Base-by-base conservation (phyloP, 2,113 vertebrate species). In the Notechis scutatus region DNA sequence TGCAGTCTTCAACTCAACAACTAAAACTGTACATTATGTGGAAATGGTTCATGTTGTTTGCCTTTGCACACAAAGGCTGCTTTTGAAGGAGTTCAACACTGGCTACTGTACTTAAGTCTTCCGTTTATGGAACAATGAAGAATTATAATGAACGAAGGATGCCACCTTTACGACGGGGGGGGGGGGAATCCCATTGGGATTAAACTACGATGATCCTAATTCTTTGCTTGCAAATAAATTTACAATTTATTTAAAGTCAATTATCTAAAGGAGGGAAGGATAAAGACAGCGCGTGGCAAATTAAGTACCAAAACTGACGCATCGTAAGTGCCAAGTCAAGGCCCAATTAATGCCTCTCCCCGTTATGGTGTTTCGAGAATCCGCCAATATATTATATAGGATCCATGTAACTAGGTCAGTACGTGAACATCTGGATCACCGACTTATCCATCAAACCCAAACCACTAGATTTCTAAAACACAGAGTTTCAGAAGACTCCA, bases 71-170 rank as follows among this genome's bases (percentile, higher is more conserved):
- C 87, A 93, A 94, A 95, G 93, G 92, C 94, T 9, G 91, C 93
- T 93, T 85, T 61, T 69, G 0, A 96, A 91, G 94, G 96, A 96
- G 95, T 94, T 95, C 93, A 95, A 95, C 88, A 94, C 93, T 10
- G 23, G 20, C 39, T 56, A 96, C 95, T 95, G 96, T 95, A 95
- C 94, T 95, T 94, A 96, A 96, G 95, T 96, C 95, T 97, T 95
- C 94, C 93, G 95, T 95, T 96, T 89, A 95, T 92, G 92, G 93
- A 93, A 95, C 6, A 94, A 95, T 96, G 94, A 96, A 96, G 92
- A 91, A 94, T 95, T 95, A 96, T 42, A 86, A n/a, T 95, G 95
- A 96, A 95, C 92, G 55, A 93, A 96, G 95, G 94, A 96, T 97
- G 95, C 95, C 96, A 95, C 96, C 94, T 94, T 96, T 81, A 61